Evolutionary conservation across 2,888 invertebrate species (phyloP).

Genomic region (Microctonus aethiopoides): DNA sequence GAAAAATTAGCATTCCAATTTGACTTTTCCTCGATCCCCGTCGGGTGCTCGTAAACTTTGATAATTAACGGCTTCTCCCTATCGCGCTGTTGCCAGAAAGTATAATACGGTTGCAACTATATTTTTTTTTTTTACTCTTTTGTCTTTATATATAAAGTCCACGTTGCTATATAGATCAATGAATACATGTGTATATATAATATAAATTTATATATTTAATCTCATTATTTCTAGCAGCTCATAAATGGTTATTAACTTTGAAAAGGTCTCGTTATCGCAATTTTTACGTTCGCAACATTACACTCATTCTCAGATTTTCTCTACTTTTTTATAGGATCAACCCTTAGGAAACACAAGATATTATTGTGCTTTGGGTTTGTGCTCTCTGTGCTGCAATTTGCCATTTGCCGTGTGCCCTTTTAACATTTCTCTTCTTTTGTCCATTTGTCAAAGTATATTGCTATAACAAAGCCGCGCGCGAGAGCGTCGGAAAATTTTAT

Average conservation of each 20-base stretch:
- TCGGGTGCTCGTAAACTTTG: constrained; percentile 58
- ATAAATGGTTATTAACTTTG: constrained; percentile 16
- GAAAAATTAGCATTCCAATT: constrained; percentile 64
- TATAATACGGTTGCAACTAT: not conserved
- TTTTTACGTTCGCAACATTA: constrained; percentile 8
- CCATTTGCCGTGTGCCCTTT: not conserved
- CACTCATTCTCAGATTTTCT: constrained; percentile 24
- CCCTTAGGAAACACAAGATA: constrained; percentile 8
- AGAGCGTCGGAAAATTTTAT: not conserved
- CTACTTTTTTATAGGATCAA: constrained; percentile 24
- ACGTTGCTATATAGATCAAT: not conserved
- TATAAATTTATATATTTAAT: constrained; percentile 7
- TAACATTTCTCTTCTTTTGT: constrained; percentile 24
- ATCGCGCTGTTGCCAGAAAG: constrained; percentile 2
- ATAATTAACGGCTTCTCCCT: constrained; percentile 55
- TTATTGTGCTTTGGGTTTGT: constrained; percentile 36
- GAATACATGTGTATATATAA: not conserved
- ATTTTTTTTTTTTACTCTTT: constrained; percentile 26
- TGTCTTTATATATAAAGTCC: constrained; percentile 6
- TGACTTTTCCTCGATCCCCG: constrained; percentile 44
- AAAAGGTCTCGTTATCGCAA: not conserved
- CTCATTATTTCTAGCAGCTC: constrained; percentile 6
- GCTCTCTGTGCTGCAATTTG: not conserved
- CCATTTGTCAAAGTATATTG: constrained; percentile 31
- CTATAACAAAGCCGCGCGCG: constrained; percentile 14